Conservation (phyloP, 2,113 vertebrate genomes). For the Bothrops jararaca region DNA sequence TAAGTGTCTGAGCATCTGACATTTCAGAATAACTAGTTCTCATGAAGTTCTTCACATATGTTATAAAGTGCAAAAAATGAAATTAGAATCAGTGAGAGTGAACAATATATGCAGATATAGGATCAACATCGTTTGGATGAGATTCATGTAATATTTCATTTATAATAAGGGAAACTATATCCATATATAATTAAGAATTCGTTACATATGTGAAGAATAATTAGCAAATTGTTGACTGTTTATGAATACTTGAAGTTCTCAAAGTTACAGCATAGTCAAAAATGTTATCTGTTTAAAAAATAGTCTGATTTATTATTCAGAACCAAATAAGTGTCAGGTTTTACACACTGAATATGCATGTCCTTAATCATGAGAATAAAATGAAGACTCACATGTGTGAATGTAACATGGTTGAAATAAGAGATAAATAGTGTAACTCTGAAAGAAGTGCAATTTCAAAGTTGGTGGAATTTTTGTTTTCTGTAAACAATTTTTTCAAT, state of each 20-base stretch:
- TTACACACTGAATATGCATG: not conserved
- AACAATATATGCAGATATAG: constrained; percentile 1
- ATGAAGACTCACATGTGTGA: not conserved
- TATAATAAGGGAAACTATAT: constrained; percentile 8
- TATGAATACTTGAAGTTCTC: constrained; percentile 5
- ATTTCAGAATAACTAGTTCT: constrained; percentile 20
- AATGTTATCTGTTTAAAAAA: not conserved
- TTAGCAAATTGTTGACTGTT: constrained; percentile 6
- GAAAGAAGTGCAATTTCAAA: not conserved
- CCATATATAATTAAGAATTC: constrained; percentile 42
- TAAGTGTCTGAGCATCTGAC: not conserved
- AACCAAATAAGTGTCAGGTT: not conserved
- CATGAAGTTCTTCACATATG: not conserved
- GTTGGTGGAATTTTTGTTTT: not conserved
- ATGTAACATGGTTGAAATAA: not conserved
- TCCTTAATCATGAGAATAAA: not conserved
- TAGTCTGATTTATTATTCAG: not conserved
- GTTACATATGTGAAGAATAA: constrained; percentile 33
- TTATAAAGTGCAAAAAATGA: constrained; percentile 2
- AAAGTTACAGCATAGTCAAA: not conserved
- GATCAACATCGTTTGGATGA: not conserved
- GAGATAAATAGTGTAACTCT: not conserved
- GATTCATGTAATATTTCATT: not conserved
- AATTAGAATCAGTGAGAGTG: not conserved
- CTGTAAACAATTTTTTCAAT: not conserved